Conservation (phyloP, 2,797 vertebrate species). For the Ambastaia sidthimunki region DNA sequence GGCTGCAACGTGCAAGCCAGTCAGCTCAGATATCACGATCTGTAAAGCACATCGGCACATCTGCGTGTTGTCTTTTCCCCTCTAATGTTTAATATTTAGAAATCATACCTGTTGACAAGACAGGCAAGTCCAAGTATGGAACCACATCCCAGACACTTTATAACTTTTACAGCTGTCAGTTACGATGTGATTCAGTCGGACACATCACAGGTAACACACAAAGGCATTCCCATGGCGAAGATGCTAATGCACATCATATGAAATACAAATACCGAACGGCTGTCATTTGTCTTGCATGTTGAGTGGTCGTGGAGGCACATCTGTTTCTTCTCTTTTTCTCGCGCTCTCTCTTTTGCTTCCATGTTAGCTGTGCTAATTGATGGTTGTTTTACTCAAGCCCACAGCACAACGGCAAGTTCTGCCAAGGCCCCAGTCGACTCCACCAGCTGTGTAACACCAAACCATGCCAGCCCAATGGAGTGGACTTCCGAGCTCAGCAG, state of each 20-base stretch:
- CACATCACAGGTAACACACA: slow-evolving; percentile 34
- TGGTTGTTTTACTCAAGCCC: slow-evolving; percentile 76
- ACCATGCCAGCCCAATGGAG: slow-evolving; percentile 75
- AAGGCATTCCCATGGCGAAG: slow-evolving; percentile 1
- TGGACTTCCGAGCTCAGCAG: slow-evolving; percentile 92
- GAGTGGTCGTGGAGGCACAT: slow-evolving; percentile 29
- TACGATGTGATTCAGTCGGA: slow-evolving; percentile 28
- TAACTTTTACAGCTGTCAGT: slow-evolving; percentile 43
- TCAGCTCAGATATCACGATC: slow-evolving; percentile 22
- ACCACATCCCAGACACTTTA: slow-evolving; percentile 23
- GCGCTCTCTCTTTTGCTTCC: not conserved
- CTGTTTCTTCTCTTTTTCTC: slow-evolving; percentile 22
- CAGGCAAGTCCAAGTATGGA: slow-evolving; percentile 15
- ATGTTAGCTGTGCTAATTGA: slow-evolving; percentile 44
- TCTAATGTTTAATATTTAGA: slow-evolving; percentile 19
- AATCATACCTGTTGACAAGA: slow-evolving; percentile 45
- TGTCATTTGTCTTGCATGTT: slow-evolving; percentile 20
- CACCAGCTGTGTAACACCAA: slow-evolving; percentile 89
- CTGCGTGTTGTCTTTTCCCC: slow-evolving; percentile 25
- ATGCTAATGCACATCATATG: no score
- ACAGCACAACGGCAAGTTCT: slow-evolving; percentile 92
- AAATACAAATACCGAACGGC: not conserved
- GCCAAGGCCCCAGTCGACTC: slow-evolving; percentile 84
- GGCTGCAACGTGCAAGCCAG: not conserved
- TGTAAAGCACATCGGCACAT: slow-evolving; percentile 32